Base-by-base conservation (phyloP, 2,888 invertebrate species). In the Tricholauxania praeusta region DNA sequence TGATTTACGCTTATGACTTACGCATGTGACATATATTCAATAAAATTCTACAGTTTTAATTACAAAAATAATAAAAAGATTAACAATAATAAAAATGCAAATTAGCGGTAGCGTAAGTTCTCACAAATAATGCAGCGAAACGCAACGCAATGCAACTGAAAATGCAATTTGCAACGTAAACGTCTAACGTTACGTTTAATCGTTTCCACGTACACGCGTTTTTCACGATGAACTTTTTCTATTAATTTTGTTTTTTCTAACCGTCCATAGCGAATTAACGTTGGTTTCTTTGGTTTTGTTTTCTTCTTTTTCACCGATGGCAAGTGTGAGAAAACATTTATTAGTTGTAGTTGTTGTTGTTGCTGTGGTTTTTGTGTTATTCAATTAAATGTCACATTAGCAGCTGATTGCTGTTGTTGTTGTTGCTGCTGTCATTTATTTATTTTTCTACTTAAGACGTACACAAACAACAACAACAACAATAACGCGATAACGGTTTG, bases 21-120 rank as follows among this genome's bases (percentile, higher is more conserved):
- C 39, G 39, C 39, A 39, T 2, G 39, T 39, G 39, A 39, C 39
- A 39, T 39, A 39, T 8, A 39, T 39, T 39, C 8, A 39, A 10
- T 39, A 39, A 39, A 39, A 39, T 39, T 39, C 39, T 39, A 39
- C 39, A 10, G 39, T 7, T 39, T 39, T 39, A 10, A 39, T 39
- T 64, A 59, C 48, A 66, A 28, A 22, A 14, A 12, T 10, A 59
- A 66, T 14, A 71, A 55, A 12, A 59, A n/a, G 51, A 59, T 65
- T n/a, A 72, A 66, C 60, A 47, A 52, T 59, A 28, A 63, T 53
- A 60, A 22, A 47, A 17, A 59, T 60, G 66, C 32, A 70, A 72
- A 67, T 66, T 47, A 53, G 63, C 49, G 49, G 63, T 17, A 22
- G 63, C 22, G 28, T 28, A 53, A 10, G 8, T 10, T 39, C 39